Evolutionary conservation across 2,113 vertebrate species (phyloP), one percentile per base, ranked within the genome.

Genomic region (Illadopsis cleaveri): DNA sequence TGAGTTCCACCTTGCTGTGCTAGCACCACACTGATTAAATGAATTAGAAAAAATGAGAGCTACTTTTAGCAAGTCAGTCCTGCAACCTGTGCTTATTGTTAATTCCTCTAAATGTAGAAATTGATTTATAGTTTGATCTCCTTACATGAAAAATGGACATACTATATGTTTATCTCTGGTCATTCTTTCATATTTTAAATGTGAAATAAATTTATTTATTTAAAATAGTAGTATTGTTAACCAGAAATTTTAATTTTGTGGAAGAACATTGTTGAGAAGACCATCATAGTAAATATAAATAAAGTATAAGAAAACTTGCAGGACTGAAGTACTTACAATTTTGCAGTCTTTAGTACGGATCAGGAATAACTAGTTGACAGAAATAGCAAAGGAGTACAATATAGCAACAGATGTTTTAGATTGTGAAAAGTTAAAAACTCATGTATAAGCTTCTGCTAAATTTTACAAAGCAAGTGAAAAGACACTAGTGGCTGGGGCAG

Each of bases 1-100:
- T 93, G 81, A 93, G 45, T 77, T 93, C 54, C 12, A 71, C 62
- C 93, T 95, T 90, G 75, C 91, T 93, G 95, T 86, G 70, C 47
- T 91, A 93, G 84, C 83, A 89, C 45, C 51, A 62, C 47, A 66
- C 44, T 75, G 73, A 75, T 90, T 71, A 76, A 83, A 83, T 86
- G 23, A 87, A 86, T 70, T 50, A 92, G 69, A 81, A 88, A 92
- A 90, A 96, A 90, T 47, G 54, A 93, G 47, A 79, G 16, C 78
- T 94, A 28, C 70, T 76, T 89, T 72, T 51, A 92, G 51, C 56
- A 93, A 92, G 54, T 75, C 47, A 86, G 61, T 94, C 35, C 44
- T 75, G 47, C 31, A 71, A 38, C 62, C 35, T 93, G 28, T 79
- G 45, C 28, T 78, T 77, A 27, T 17, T 78, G 28, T 80, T 77